Base-by-base conservation (phyloP, 2,113 vertebrate species). In the Sula dactylatra region DNA sequence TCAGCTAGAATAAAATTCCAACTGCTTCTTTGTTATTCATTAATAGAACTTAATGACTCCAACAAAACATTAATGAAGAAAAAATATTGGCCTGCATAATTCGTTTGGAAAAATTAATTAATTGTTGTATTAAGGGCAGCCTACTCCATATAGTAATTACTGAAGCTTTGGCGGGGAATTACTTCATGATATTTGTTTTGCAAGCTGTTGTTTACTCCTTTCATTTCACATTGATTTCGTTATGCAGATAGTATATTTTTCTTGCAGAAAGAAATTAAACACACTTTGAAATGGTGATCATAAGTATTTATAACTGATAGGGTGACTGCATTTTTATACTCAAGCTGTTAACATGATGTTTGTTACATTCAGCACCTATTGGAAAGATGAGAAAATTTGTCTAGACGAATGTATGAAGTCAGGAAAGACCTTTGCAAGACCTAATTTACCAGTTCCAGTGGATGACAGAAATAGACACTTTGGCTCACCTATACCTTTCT, bases 31-130 rank as follows among this genome's bases (percentile, higher is more conserved):
- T 97, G 97, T 98, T 98, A 97, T 96, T 97, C 97, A 97, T 98
- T 98, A 98, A 98, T 97, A 96, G 97, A 96, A 97, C 90, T 95
- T 98, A 98, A 98, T 98, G 96, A 96, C 87, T 98, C 91, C 88
- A 96, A 97, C 96, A 97, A 98, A 98, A 96, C 86, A 95, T 97
- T 97, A 98, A 98, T 97, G 96, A 97, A 97, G 94, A 97, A 95
- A 98, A 98, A 97, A 98, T 97, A 97, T 96, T 97, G 94, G 87
- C 89, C 94, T 98, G 94, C 94, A 96, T 97, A 97, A 97, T 98
- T 98, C 95, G 97, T 98, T 97, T 97, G 88, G 89, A 98, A 98
- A 97, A 98, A 96, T 95, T 98, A 98, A 98, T 98, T 98, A 98
- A 98, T 98, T 98, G 93, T 96, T 98, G 59, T 98, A 97, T 97